These are phyloP conservation scores for Yasuhikotakia modesta DNA, from an alignment of 2,797 vertebrate species.

Conservation along the genomic window DNA sequence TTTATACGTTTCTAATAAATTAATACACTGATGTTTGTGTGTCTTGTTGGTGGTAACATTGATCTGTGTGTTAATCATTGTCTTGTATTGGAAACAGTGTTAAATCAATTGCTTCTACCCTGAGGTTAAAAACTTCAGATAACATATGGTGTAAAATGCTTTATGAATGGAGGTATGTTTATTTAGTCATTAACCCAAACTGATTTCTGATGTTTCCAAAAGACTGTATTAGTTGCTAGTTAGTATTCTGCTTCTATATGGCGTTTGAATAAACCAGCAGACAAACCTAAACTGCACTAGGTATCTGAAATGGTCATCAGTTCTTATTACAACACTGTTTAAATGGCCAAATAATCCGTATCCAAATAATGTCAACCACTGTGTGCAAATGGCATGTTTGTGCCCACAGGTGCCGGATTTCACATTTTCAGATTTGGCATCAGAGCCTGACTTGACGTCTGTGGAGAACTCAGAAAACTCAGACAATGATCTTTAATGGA, in stretches of 20 bases:
- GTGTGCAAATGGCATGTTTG: not conserved
- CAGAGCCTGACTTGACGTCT: slow-evolving; percentile 68
- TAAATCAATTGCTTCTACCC: too few species aligned
- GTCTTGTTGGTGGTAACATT: not conserved
- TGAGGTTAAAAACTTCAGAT: too few species aligned
- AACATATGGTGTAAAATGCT: too few species aligned
- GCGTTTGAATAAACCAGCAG: too few species aligned
- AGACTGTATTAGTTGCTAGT: too few species aligned
- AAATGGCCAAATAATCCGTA: not conserved
- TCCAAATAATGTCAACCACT: not conserved
- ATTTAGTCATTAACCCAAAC: too few species aligned
- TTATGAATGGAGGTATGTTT: too few species aligned
- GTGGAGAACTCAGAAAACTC: not conserved
- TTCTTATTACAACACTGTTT: not conserved
- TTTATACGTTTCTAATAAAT: slow-evolving; percentile 62
- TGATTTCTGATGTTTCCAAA: too few species aligned
- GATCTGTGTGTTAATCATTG: not conserved
- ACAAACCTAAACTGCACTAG: too few species aligned
- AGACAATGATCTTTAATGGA: not conserved
- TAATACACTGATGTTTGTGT: slow-evolving; percentile 6
- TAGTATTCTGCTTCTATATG: too few species aligned
- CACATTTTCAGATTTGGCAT: slow-evolving; percentile 74
- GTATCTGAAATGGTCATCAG: not conserved
- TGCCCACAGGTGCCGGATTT: slow-evolving; percentile 76
- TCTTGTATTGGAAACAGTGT: not conserved